Conservation (phyloP, 1,140 invertebrate genomes). For the Monochamus saltuarius region DNA sequence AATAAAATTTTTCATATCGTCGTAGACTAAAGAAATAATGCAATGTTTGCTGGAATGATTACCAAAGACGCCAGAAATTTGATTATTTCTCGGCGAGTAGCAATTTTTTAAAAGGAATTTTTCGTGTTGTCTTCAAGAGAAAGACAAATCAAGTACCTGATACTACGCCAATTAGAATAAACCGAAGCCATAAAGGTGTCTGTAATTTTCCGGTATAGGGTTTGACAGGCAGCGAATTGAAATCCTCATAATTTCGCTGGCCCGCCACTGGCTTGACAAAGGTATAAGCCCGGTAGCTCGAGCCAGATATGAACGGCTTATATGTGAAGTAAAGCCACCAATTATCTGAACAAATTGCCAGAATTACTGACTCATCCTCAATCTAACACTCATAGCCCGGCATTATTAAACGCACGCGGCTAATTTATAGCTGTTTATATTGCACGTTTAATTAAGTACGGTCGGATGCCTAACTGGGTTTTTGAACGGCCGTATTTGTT, state of each 20-base stretch:
- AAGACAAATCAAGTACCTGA: no score
- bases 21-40: no score
- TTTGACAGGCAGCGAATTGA: no score
- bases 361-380: conserved; percentile 21
- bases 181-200: no score
- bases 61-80: no score
- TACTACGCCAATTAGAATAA: no score
- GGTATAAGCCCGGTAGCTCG: conserved; percentile 13
- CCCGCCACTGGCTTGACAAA: conserved; percentile 2
- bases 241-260: neutral
- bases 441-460: conserved; percentile 7
- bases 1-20: no score
- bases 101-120: no score
- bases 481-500: conserved; percentile 5
- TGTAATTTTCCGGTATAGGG: no score
- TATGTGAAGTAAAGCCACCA: conserved; percentile 16
- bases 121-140: no score
- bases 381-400: conserved; percentile 7
- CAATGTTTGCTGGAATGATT: no score
- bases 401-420: neutral
- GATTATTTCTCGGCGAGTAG: no score
- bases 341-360: conserved; percentile 21
- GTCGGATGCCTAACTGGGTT: neutral
- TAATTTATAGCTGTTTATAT: conserved; percentile 11
- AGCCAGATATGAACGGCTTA: conserved; percentile 20